Evolutionary conservation across 2,888 invertebrate genomes (phyloP).

Genomic region (Pseudeuparius sepicola): DNA sequence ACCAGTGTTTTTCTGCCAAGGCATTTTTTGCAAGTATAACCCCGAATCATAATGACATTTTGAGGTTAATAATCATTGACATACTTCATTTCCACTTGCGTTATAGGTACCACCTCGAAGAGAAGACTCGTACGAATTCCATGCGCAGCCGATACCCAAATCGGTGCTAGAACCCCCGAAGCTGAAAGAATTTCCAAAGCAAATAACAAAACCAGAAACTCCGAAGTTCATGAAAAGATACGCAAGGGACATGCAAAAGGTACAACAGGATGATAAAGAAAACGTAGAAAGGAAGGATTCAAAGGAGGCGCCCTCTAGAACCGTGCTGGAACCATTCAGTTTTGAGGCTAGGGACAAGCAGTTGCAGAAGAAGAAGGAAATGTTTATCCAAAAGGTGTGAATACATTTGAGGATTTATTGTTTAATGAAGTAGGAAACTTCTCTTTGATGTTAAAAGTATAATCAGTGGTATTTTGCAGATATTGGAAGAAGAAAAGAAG

Average conservation of each 20-base stretch:
- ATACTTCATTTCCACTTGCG: too few species aligned
- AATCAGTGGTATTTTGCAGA: neutral
- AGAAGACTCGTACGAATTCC: slow-evolving; percentile 42
- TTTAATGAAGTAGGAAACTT: too few species aligned
- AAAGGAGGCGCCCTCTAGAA: slow-evolving; percentile 12
- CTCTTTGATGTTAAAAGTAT: too few species aligned
- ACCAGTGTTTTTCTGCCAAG: too few species aligned
- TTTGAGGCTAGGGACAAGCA: slow-evolving; percentile 57
- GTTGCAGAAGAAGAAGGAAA: slow-evolving; percentile 47
- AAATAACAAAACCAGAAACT: slow-evolving; percentile 23
- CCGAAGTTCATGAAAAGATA: slow-evolving; percentile 24
- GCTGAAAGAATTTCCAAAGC: slow-evolving; percentile 14
- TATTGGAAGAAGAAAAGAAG: slow-evolving; percentile 48
- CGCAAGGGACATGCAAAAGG: slow-evolving; percentile 5
- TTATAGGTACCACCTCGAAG: too few species aligned
- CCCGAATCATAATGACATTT: too few species aligned
- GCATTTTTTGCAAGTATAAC: too few species aligned
- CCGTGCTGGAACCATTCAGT: slow-evolving; percentile 48
- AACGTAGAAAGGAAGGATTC: neutral
- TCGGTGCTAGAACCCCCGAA: slow-evolving; percentile 41
- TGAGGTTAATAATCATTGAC: too few species aligned
- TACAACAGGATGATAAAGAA: too few species aligned
- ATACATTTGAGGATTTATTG: slow-evolving; percentile 4
- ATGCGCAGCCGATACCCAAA: slow-evolving; percentile 54
- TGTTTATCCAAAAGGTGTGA: slow-evolving; percentile 44